Base-by-base conservation (phyloP, 1,140 invertebrate genomes). In the Carposina sasakii region DNA sequence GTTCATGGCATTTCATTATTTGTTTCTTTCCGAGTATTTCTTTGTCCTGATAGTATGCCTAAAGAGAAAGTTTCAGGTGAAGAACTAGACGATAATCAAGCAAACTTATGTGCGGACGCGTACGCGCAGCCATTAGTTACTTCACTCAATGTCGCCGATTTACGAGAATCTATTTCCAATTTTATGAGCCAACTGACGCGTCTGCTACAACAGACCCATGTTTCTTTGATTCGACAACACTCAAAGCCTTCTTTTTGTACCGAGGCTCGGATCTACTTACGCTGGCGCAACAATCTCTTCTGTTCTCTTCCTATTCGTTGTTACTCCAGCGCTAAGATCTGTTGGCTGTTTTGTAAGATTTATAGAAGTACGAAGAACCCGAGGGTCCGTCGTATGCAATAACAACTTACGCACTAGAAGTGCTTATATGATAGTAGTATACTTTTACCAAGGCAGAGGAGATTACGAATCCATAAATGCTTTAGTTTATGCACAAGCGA, bases 81-180 rank as follows among this genome's bases (percentile, higher is more conserved):
- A n/a, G n/a, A n/a, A n/a, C n/a, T n/a, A n/a, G n/a, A 47, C 40
- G 52, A 50, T 65, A 61, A 69, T 77, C 62, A 72, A 77, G 60
- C 56, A 54, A 45, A 40, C 50, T 51, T 73, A 71, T 75, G 67
- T 64, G 54, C 66, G 62, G 42, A 60, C 55, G 68, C 70, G 70
- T 71, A 59, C 73, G 56, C 58, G 54, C 52, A 51, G 62, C 66
- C 67, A 75, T 75, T 75, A 70, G 68, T 57, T 54, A 70, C 60
- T 68, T 56, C 48, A 50, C 62, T 73, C 64, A 71, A 67, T 71
- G 70, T 65, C 59, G 51, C 45, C 62, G 65, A 70, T 75, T 79
- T 76, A 73, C 67, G 68, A 71, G 62, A 60, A 71, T 66, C 62
- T 63, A 71, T 76, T 72, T 72, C 56, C 62, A 68, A 77, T 75